phyloP scores from a whole-genome alignment of 2,797 vertebrate species.

The Semotilus atromaculatus region DNA sequence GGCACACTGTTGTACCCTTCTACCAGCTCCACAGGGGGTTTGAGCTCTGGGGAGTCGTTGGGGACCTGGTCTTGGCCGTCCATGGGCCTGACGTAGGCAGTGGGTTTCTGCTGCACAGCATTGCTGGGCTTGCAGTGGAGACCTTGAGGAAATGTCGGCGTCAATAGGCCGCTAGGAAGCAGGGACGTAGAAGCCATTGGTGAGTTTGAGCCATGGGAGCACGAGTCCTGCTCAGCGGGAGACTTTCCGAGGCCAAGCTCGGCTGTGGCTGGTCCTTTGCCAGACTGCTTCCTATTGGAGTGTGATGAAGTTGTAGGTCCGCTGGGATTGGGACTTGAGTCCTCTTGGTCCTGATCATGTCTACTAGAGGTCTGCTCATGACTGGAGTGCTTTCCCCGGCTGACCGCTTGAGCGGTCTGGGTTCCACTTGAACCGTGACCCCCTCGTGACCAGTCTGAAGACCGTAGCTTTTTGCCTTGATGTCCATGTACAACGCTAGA shows the following conservation, averaged over 20 bases:
- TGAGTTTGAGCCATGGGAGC: conserved; percentile 78
- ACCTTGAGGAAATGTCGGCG: conserved; percentile 86
- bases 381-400: conserved; percentile 81
- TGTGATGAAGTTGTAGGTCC: conserved; percentile 74
- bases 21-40: conserved; percentile 83
- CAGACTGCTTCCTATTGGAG: conserved; percentile 75
- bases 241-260: conserved; percentile 65
- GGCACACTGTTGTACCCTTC: conserved; percentile 87
- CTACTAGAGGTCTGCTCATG: conserved; percentile 85
- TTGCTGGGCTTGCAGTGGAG: conserved; percentile 85
- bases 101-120: conserved; percentile 91
- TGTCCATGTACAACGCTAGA: conserved; percentile 79
- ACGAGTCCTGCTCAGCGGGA: conserved; percentile 69
- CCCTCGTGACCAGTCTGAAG: conserved; percentile 85
- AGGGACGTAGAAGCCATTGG: conserved; percentile 93
- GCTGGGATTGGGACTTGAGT: conserved; percentile 78
- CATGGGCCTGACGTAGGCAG: conserved; percentile 96
- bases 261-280: conserved; percentile 64
- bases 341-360: conserved; percentile 86
- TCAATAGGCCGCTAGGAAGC: conserved; percentile 84
- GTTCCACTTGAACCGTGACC: conserved; percentile 71
- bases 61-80: conserved; percentile 93
- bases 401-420: conserved; percentile 62
- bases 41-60: conserved; percentile 88
- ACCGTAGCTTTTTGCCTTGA: conserved; percentile 86